Conservation (phyloP, 2,113 vertebrate genomes). For the Sphyrna mokarran region DNA sequence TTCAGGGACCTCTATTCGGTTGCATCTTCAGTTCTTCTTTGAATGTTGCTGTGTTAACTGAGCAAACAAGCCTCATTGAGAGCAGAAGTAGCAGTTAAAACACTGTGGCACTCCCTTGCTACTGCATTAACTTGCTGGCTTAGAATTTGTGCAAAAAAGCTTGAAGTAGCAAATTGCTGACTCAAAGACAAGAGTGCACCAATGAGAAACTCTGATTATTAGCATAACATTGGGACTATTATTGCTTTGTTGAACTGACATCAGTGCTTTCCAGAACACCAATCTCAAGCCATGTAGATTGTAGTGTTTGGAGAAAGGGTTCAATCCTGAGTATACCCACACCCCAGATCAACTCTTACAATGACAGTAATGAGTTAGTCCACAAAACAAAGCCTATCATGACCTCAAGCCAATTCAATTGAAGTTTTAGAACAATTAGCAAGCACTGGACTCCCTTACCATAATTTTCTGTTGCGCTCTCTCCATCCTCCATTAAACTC, state of each 20-base stretch:
- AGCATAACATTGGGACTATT: neutral
- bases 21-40: neutral
- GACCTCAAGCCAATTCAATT: neutral
- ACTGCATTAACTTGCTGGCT: neutral
- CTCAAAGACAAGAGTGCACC: neutral
- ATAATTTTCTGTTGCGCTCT: neutral
- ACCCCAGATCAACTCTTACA: neutral
- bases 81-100: neutral
- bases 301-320: neutral
- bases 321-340: neutral
- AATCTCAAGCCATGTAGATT: neutral
- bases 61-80: neutral
- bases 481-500: slow-evolving; percentile 23
- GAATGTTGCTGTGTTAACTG: neutral
- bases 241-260: neutral
- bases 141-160: neutral
- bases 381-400: neutral
- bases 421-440: neutral
- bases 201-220: neutral
- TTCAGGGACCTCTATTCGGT: neutral
- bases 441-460: slow-evolving; percentile 31
- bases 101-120: neutral
- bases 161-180: neutral
- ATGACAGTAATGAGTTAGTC: neutral
- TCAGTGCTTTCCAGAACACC: neutral